phyloP scores from a whole-genome alignment of 1,140 invertebrate genomes.

The Drosophila navojoa region DNA sequence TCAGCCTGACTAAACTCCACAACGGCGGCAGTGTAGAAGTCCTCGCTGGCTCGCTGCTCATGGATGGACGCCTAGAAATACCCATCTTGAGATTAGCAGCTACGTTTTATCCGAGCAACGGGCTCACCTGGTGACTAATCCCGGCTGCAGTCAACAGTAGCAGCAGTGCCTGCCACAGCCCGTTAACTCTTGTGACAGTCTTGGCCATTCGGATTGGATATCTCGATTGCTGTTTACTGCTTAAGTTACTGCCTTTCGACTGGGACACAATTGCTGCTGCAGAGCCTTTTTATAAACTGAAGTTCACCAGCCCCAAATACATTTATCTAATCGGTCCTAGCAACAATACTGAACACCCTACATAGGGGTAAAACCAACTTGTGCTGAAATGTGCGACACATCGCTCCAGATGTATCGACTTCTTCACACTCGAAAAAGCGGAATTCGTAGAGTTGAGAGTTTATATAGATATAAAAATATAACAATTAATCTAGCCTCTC shows the following conservation, averaged over 20 bases:
- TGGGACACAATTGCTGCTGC: background rate
- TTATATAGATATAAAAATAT: too few species aligned
- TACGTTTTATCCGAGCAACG: background rate
- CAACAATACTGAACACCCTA: background rate
- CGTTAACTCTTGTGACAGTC: background rate
- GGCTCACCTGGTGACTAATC: constrained; percentile 37
- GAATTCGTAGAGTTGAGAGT: too few species aligned
- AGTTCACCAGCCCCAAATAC: background rate
- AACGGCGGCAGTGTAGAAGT: constrained; percentile 85
- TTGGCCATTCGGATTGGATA: constrained; percentile 4
- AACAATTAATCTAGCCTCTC: too few species aligned
- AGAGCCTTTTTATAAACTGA: constrained; percentile 3
- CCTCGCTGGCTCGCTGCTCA: constrained; percentile 43
- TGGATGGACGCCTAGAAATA: constrained; percentile 81
- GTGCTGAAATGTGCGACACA: too few species aligned
- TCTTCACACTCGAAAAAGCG: too few species aligned
- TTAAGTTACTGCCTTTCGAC: background rate
- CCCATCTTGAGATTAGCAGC: background rate
- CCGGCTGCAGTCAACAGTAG: constrained; percentile 12
- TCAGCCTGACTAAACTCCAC: constrained; percentile 83
- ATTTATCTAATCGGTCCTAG: constrained; percentile 10
- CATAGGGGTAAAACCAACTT: background rate
- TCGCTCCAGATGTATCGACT: too few species aligned
- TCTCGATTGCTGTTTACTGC: background rate
- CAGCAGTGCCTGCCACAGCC: background rate